A percentile compares a stretch with the other conserved stretches of the same genome.
These are phyloP conservation scores for Symphodus melops DNA, from an alignment of 2,113 vertebrate genomes.

Conservation along the genomic window DNA sequence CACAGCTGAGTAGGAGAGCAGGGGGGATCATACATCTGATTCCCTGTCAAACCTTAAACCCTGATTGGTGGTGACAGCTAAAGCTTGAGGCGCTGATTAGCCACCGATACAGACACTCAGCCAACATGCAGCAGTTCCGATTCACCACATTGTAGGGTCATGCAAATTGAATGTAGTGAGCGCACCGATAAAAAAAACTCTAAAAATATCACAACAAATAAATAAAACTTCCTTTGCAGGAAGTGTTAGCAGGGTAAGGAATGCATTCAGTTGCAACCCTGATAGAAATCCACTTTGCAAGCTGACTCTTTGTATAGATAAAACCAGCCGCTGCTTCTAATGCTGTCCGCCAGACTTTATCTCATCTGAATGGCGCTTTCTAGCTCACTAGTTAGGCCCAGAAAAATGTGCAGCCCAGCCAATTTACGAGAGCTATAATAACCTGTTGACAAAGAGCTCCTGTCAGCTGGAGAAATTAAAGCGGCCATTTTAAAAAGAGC, in stretches of 20 bases:
- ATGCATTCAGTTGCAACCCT: conserved; percentile 1
- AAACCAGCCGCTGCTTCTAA: conserved; percentile 11
- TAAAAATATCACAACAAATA: not conserved
- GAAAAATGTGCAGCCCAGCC: conserved; percentile 56
- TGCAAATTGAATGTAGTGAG: not conserved
- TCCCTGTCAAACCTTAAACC: conserved; percentile 49
- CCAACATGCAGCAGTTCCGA: not conserved
- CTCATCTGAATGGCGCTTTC: conserved; percentile 50
- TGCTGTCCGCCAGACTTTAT: conserved; percentile 15
- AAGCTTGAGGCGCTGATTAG: conserved; percentile 60
- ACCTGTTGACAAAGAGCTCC: conserved; percentile 69
- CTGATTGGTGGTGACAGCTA: conserved; percentile 63
- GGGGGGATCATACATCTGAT: conserved; percentile 44
- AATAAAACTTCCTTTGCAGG: not conserved
- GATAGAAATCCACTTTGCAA: conserved; percentile 34
- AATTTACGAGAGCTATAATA: conserved; percentile 65
- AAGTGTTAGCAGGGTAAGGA: not conserved
- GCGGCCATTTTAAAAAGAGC: conserved; percentile 44
- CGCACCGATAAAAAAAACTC: not conserved
- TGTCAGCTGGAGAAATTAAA: conserved; percentile 65
- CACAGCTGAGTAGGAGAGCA: not conserved
- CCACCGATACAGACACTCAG: conserved; percentile 47
- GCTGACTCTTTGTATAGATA: not conserved
- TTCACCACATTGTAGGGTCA: conserved; percentile 14
- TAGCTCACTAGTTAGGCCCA: conserved; percentile 36